phyloP scores from a whole-genome alignment of 2,797 vertebrate species.

The Limnodromus scolopaceus region DNA sequence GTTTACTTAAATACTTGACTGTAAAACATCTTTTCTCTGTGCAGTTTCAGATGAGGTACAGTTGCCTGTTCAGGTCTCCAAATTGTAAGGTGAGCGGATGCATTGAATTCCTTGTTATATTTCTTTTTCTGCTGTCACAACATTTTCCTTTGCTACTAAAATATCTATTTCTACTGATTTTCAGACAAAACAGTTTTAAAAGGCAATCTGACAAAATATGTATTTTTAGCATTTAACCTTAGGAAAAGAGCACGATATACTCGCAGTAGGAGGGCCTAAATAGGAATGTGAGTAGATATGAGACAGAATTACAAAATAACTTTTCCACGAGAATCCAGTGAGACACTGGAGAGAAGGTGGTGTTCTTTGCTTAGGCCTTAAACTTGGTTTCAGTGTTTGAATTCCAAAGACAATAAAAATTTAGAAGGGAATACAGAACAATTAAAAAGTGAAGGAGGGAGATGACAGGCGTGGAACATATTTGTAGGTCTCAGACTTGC shows the following conservation, averaged over 20 bases:
- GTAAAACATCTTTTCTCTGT: neutral
- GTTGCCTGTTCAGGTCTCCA: neutral
- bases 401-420: neutral
- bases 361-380: neutral
- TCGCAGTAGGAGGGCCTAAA: neutral
- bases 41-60: neutral
- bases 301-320: neutral
- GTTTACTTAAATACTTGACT: neutral
- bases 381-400: neutral
- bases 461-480: no score
- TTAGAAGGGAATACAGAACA: neutral
- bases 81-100: neutral
- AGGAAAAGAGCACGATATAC: neutral
- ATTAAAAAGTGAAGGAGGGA: neutral
- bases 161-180: slow-evolving; percentile 14
- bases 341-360: neutral
- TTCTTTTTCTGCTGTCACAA: neutral
- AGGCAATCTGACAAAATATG: neutral
- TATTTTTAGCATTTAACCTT: neutral
- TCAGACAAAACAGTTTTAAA: slow-evolving; percentile 32
- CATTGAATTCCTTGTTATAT: neutral
- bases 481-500: neutral
- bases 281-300: neutral
- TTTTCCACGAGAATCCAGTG: neutral
- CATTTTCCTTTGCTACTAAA: neutral